These are phyloP conservation scores for Haemorhous mexicanus DNA, from an alignment of 2,113 vertebrate species.

Conservation along the genomic window DNA sequence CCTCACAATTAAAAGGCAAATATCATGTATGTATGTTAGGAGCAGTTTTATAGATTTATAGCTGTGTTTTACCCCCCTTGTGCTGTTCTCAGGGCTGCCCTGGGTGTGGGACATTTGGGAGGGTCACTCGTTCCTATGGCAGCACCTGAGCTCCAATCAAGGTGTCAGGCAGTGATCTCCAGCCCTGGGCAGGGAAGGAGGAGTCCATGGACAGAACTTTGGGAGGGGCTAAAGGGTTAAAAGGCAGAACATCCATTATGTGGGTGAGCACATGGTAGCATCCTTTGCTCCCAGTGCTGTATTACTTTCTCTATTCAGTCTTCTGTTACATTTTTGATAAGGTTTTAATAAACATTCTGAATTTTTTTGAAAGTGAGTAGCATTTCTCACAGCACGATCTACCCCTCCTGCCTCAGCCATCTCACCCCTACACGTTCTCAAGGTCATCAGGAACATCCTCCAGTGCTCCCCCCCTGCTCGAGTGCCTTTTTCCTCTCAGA, in stretches of 20 bases:
- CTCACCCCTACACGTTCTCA: fast-evolving
- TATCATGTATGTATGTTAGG: background rate
- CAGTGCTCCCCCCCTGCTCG: fast-evolving
- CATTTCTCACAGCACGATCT: fast-evolving
- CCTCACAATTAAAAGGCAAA: background rate
- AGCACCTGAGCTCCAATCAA: background rate
- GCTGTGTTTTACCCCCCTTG: background rate
- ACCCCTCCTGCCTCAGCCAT: background rate
- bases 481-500: background rate
- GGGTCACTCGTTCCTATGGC: background rate
- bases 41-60: background rate
- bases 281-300: background rate
- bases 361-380: background rate
- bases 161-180: background rate
- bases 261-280: background rate
- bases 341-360: background rate
- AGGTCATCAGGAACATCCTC: background rate
- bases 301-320: background rate
- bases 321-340: background rate
- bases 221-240: background rate
- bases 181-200: background rate
- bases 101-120: background rate
- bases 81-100: background rate
- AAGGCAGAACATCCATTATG: fast-evolving
- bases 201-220: background rate